Base-by-base conservation (phyloP, 2,797 vertebrate species). In the Rhadinocentrus ornatus region DNA sequence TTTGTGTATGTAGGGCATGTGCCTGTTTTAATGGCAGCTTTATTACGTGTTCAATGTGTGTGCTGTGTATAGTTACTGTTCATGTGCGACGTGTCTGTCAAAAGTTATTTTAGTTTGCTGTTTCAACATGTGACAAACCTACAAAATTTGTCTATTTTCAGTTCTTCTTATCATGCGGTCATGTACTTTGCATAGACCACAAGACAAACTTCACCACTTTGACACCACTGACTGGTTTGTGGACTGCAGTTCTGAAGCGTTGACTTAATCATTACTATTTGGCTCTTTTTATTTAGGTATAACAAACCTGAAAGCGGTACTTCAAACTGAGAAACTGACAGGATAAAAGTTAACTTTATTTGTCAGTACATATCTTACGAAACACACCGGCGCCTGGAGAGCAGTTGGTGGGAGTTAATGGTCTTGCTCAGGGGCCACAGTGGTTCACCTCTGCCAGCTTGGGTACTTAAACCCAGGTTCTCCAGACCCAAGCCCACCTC, bases 1-100 rank as follows among this genome's bases (percentile, higher is more conserved):
- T 83, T 61, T 54, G 55, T 53, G 32, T 12, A 46, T 65, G 62
- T 77, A 39, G 71, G 62, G 67, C 72, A 83, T 74, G 69, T 68
- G 75, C 22, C 32, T 37, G 44, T 50, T 37, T 62, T 37, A 63
- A 22, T n/a, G 15, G 52, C 55, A 67, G 37, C 24, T 77, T 67
- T 12, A 20, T 22, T 22, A 35, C 22, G 13, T 22, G 22, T 34
- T 29, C 31, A 8, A 4, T 18, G 61, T 39, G 53, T 37, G 31
- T 37, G 50, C 18, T 41, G n/a, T 24, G 15, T 46, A 32, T 13
- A 7, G 18, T 3, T 35, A 50, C 41, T 15, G n/a, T 52, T 31
- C 6, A 6, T 62, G 71, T 20, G 54, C 41, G 22, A 50, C 4
- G n/a, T 60, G 72, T 66, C 34, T 35, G 34, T 57, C 29, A 48